Base-by-base conservation (phyloP, 2,888 invertebrate genomes). In the Pseudanteris insignis region DNA sequence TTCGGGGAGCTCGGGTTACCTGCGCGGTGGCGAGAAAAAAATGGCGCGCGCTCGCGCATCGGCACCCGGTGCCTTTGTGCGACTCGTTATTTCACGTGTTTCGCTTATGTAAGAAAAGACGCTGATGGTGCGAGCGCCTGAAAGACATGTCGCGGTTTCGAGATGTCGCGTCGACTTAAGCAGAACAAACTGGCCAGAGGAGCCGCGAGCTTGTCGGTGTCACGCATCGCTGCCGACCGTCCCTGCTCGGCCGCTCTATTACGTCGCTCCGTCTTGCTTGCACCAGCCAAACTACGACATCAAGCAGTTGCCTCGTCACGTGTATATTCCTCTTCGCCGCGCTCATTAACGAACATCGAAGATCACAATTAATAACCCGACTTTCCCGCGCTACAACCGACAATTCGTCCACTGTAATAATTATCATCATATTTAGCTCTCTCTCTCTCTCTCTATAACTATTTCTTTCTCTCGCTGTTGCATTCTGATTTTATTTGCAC, bases 81-180 rank as follows among this genome's bases (percentile, higher is more conserved):
- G 61, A 44, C 47, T 63, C 62, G 51, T 65, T 66, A 66, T 48
- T 63, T 61, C 57, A 63, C 62, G 62, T 53, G 62, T 59, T 50
- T 38, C 58, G 62, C 55, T 64, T 63, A 54, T 59, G 66, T 64
- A 63, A 55, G 51, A 38, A 40, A 58, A 60, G 64, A 54, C 46
- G 60, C 60, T 58, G 38, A 55, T 37, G 61, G 63, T 60, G 65
- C 66, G 58, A 65, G 64, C 57, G 66, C 57, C 68, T 59, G 64
- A 66, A 67, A 67, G 68, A 69, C 71, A 64, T 76, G 76, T 77
- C 74, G 74, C 70, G 75, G 76, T 76, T 76, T 75, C 74, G 70
- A 75, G 74, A 74, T 78, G 78, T 79, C 79, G 76, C 75, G 71
- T 67, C 75, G 74, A 67, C 67, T 79, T 77, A 77, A 71, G 63